Evolutionary conservation across 2,797 vertebrate species (phyloP).

Genomic region (Melanotaenia nigrans): DNA sequence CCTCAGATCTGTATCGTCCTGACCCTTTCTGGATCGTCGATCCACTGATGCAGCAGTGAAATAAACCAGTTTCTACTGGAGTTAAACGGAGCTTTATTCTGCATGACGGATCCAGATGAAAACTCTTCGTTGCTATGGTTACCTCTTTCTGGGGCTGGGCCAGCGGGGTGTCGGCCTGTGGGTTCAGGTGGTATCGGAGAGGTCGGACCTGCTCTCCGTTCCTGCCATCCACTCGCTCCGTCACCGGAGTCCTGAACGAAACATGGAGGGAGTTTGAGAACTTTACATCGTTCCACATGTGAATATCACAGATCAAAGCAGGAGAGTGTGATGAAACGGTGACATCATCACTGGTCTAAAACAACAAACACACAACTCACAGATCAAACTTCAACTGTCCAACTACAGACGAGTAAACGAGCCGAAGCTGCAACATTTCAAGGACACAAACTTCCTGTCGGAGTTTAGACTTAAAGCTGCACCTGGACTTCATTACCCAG

Average conservation of each 20-base stretch:
- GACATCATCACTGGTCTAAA: neutral
- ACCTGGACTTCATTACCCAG: conserved; percentile 29
- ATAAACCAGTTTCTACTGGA: too few species aligned
- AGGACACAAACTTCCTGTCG: neutral
- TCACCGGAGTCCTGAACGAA: conserved; percentile 68
- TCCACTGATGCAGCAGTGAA: too few species aligned
- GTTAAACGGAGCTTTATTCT: too few species aligned
- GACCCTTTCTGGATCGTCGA: too few species aligned
- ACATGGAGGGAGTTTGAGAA: neutral
- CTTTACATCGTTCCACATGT: too few species aligned
- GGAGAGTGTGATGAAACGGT: neutral
- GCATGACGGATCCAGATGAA: too few species aligned
- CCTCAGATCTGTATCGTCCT: too few species aligned
- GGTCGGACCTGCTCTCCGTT: conserved; percentile 81
- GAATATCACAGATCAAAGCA: too few species aligned
- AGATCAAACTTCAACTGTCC: too few species aligned
- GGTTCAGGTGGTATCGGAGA: conserved; percentile 79
- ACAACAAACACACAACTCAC: too few species aligned
- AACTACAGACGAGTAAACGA: too few species aligned
- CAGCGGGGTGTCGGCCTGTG: conserved; percentile 69
- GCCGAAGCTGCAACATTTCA: neutral
- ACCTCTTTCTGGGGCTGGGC: conserved; percentile 77
- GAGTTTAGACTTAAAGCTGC: conserved; percentile 29
- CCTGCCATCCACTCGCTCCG: conserved; percentile 68
- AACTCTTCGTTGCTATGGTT: conserved; percentile 31